A percentile compares a stretch with the other conserved stretches of the same genome.
Evolutionary conservation across 1,140 invertebrate species (phyloP).

Genomic region (Pteromalus puparum): DNA sequence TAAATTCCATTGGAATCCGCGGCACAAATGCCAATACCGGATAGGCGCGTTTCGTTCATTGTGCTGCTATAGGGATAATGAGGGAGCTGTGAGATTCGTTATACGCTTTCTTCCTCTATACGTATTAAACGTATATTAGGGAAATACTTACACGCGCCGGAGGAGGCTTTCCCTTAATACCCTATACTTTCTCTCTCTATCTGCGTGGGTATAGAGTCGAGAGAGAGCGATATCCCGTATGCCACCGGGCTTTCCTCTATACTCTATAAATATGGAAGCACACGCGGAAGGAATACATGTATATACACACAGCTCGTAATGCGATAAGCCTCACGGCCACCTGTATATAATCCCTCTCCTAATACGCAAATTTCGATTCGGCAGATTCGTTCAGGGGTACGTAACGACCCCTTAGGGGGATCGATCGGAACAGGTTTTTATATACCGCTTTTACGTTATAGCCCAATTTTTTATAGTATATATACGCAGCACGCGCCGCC

Average conservation of each 20-base stretch:
- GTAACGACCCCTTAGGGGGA: too few species aligned
- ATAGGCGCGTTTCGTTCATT: constrained; percentile 58
- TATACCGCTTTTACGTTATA: too few species aligned
- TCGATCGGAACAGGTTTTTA: too few species aligned
- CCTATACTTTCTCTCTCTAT: too few species aligned
- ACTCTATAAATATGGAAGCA: too few species aligned
- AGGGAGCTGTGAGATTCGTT: constrained; percentile 48
- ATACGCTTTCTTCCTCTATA: neutral
- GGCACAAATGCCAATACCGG: constrained; percentile 66
- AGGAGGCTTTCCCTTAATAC: neutral
- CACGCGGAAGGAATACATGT: too few species aligned
- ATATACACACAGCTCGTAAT: neutral
- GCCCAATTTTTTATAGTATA: too few species aligned
- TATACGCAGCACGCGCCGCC: too few species aligned
- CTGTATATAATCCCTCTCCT: constrained; percentile 1
- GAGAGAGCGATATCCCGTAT: neutral
- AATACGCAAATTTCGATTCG: too few species aligned
- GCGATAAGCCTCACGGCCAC: neutral
- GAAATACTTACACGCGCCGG: neutral
- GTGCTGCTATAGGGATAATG: constrained; percentile 64
- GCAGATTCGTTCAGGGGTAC: too few species aligned
- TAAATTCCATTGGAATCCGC: constrained; percentile 69
- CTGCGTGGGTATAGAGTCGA: too few species aligned
- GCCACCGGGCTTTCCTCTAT: too few species aligned
- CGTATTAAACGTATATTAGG: neutral